Conservation (phyloP, 1,140 invertebrate species). For the Apis cerana region DNA sequence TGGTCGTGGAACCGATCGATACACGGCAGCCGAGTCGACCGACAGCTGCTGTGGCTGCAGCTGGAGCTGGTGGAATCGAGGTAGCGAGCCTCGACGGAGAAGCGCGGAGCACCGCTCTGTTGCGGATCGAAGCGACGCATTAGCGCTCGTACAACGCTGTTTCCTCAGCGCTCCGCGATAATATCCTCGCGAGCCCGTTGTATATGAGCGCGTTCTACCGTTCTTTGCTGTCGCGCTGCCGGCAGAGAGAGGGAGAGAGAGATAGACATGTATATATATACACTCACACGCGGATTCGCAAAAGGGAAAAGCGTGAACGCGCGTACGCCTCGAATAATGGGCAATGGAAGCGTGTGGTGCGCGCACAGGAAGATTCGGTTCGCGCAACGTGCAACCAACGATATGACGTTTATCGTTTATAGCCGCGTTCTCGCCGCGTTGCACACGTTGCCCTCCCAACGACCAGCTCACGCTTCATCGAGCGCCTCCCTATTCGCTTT, state of each 20-base stretch:
- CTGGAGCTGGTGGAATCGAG: constrained; percentile 25
- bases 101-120: constrained; percentile 24
- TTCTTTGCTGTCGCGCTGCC: neutral
- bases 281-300: too few relatives aligned
- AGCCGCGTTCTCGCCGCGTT: neutral
- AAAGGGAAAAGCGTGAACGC: neutral
- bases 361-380: neutral
- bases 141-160: constrained; percentile 33
- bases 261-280: neutral
- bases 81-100: constrained; percentile 2
- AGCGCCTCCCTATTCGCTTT: neutral
- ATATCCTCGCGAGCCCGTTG: constrained; percentile 3
- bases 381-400: constrained; percentile 2
- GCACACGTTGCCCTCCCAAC: neutral
- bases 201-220: neutral
- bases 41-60: constrained; percentile 45
- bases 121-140: constrained; percentile 41
- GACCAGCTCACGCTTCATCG: constrained; percentile 2
- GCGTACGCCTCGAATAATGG: constrained; percentile 23
- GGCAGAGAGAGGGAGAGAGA: too few relatives aligned
- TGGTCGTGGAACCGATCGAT: constrained; percentile 43
- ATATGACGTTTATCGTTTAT: constrained; percentile 20
- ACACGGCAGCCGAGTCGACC: constrained; percentile 26
- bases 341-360: constrained; percentile 14
- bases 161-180: constrained; percentile 38